Evolutionary conservation across 2,888 invertebrate genomes (phyloP).

Genomic region (Malacosoma neustria): DNA sequence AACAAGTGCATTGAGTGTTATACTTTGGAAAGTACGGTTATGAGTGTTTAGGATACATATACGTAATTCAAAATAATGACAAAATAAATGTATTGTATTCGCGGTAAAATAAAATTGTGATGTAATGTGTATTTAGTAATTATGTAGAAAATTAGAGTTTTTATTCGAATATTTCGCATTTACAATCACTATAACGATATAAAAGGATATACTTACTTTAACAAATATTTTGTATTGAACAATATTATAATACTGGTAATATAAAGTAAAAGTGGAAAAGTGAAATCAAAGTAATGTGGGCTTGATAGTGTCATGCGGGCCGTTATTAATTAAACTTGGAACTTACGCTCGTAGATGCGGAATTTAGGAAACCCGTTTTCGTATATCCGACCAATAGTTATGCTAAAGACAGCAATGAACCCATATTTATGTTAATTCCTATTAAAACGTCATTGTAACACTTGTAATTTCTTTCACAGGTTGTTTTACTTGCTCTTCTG

Average conservation of each 20-base stretch:
- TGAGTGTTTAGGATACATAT: neutral
- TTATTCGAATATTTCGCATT: too few species aligned
- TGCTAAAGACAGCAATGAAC: neutral
- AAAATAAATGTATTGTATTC: too few species aligned
- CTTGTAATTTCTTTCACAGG: conserved; percentile 36
- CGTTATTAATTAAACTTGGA: conserved; percentile 29
- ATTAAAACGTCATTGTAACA: too few species aligned
- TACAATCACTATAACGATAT: too few species aligned
- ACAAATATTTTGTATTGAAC: neutral
- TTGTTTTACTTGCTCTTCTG: conserved; percentile 48
- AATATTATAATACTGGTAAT: conserved; percentile 12
- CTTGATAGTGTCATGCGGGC: conserved; percentile 56
- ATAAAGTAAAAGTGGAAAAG: conserved; percentile 62
- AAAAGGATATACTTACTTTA: too few species aligned
- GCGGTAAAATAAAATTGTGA: neutral
- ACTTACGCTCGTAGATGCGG: conserved; percentile 25
- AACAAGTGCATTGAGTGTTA: conserved; percentile 22
- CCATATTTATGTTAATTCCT: too few species aligned
- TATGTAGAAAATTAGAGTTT: neutral
- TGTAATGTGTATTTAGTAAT: neutral
- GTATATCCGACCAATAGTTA: conserved; percentile 21
- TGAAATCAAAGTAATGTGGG: conserved; percentile 62
- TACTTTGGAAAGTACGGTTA: neutral
- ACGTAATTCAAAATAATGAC: too few species aligned
- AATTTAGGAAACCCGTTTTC: conserved; percentile 39